Evolutionary conservation across 2,888 invertebrate species (phyloP), one percentile per base, ranked within the genome.

Genomic region (Baccha elongata): DNA sequence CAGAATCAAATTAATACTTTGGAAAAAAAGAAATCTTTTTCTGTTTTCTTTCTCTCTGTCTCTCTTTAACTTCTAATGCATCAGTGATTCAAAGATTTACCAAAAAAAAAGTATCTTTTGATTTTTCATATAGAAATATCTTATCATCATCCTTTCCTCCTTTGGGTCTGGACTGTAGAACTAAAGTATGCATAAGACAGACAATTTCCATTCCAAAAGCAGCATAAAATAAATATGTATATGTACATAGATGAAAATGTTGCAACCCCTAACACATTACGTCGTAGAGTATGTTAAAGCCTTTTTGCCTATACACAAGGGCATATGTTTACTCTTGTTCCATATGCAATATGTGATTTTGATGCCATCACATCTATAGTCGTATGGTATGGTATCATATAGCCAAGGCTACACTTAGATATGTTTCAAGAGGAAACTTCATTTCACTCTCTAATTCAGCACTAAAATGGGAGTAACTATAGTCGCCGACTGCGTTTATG

Each of bases 381-480:
- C n/a, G n/a, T n/a, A n/a, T n/a, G n/a, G n/a, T n/a, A n/a, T n/a
- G n/a, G n/a, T n/a, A n/a, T n/a, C n/a, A n/a, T n/a, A 8, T 32
- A 1, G 7, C 29, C 29, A 55, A n/a, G 37, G 40, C 23, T 40
- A 58, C 15, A 58, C 8, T 37, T 23, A 8, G 19, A 17, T 3
- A 44, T 19, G 17, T n/a, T n/a, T n/a, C n/a, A 19, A 29, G 29
- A 60, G n/a, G 42, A 19, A 60, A 55, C 44, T 15, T 44, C 60
- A 68, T 53, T 67, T 68, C 53, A 55, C 67, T 68, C 53, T 68
- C 69, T 69, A 69, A 58, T 69, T 69, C 69, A 48, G 46, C 44
- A 55, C 35, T 26, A 46, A 53, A 29, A 44, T 32, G 35, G 46
- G 35, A 48, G 35, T 69, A 23, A 48, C 21, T 40, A 42, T 1